Evolutionary conservation across 2,888 invertebrate genomes (phyloP), one percentile per base, ranked within the genome.

Genomic region (Cataglyphis cursor): DNA sequence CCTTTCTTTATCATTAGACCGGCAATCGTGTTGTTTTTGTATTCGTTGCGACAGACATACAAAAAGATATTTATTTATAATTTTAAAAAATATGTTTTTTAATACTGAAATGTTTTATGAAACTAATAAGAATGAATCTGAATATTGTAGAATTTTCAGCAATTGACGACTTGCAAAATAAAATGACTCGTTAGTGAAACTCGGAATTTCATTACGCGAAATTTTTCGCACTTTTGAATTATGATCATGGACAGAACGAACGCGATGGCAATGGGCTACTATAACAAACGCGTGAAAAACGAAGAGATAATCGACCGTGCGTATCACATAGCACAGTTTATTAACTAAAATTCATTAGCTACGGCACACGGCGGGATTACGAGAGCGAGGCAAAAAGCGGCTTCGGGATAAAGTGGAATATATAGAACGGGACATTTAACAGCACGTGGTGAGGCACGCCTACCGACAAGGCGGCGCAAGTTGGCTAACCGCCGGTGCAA

Each of bases 401-500:
- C 62, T 73, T 68, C 73, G 82, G 81, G 75, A 82, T 78, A 83
- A 88, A 85, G 80, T 24, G 59, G 76, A 81, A 75, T 81, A 84
- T 76, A 82, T 31, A 72, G 78, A 82, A 87, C 74, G 87, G 85
- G 76, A 81, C 84, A 85, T 89, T 78, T 85, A 88, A 85, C 82
- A 85, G 84, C 87, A 88, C 90, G 90, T 87, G 90, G 86, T 81
- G 86, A 84, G 88, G 73, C 88, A 88, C 89, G 83, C 89, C 89
- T 89, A 90, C 84, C 83, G 85, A 81, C 87, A 68, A 85, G 82
- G 81, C 83, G 76, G 82, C 66, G 83, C 90, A 88, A 85, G 88
- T 90, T 89, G 88, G 86, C 88, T 88, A 88, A 88, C 84, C 89
- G 81, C 74, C 86, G 85, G 64, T 73, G 92, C 91, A 93, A 93